A percentile compares a stretch with the other conserved stretches of the same genome.
Conservation (phyloP, 2,113 vertebrate species). For the Ctenodactylus gundi region DNA sequence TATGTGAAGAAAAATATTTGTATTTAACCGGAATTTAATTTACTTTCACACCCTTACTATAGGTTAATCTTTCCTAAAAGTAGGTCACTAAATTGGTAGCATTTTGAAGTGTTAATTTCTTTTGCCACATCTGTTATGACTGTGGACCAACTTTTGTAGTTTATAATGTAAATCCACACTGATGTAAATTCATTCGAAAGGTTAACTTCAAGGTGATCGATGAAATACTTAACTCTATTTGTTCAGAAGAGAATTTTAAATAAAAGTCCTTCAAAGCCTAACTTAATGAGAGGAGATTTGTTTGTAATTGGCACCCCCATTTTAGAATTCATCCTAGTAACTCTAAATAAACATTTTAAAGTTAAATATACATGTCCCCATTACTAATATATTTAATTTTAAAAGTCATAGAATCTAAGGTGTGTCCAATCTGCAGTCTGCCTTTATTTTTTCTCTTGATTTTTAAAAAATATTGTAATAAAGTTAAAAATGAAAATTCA, state of each 20-base stretch:
- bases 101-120: conserved; percentile 69
- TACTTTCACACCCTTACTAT: conserved; percentile 56
- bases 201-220: conserved; percentile 36
- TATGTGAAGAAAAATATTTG: conserved; percentile 71
- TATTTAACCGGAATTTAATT: conserved; percentile 77
- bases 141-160: conserved; percentile 49
- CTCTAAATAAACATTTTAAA: conserved; percentile 23
- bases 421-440: no score
- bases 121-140: conserved; percentile 22
- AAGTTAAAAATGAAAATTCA: no score
- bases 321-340: conserved; percentile 36
- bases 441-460: no score
- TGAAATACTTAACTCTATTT: conserved; percentile 42
- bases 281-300: conserved; percentile 52
- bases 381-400: background rate
- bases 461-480: no score
- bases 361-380: background rate
- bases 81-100: conserved; percentile 54
- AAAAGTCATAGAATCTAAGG: no score
- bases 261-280: conserved; percentile 14
- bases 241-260: conserved; percentile 33
- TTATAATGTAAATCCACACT: conserved; percentile 58
- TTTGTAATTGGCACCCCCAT: conserved; percentile 46
- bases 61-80: conserved; percentile 72
- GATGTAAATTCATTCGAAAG: conserved; percentile 45